Percentiles rank a stretch among this genome's conserved stretches.
phyloP scores from a whole-genome alignment of 30 jellyfish, hydroid and myxozoan species.

The Aurelia sp. region DNA sequence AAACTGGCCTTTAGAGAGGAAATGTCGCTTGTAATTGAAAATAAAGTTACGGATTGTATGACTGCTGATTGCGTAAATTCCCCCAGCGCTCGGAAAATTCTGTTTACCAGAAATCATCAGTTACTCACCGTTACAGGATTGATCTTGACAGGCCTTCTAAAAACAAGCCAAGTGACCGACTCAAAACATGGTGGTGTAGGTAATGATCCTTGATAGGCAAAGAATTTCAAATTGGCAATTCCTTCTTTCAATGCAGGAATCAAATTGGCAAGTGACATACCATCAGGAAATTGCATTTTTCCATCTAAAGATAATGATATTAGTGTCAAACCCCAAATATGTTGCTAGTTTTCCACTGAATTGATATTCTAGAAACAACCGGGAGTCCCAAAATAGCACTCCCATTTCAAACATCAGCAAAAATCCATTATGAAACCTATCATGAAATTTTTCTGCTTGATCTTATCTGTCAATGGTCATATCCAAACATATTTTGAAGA shows the following conservation, averaged over 20 bases:
- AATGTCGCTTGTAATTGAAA: too few relatives aligned
- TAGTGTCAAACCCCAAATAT: neutral
- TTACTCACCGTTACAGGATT: constrained; percentile 71
- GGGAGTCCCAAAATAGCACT: too few relatives aligned
- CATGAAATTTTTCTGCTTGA: too few relatives aligned
- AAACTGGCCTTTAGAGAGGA: too few relatives aligned
- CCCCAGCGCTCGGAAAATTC: too few relatives aligned
- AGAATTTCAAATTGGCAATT: constrained; percentile 58
- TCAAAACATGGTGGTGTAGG: constrained; percentile 99
- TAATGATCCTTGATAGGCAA: constrained; percentile 91
- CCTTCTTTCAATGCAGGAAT: constrained; percentile 89
- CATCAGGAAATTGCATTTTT: constrained; percentile 67
- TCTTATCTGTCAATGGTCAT: too few relatives aligned
- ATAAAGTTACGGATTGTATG: too few relatives aligned
- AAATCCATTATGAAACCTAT: too few relatives aligned
- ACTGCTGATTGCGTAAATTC: too few relatives aligned
- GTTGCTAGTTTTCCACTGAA: neutral
- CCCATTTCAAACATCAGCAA: too few relatives aligned
- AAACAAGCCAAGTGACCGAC: constrained; percentile 95
- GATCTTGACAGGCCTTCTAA: constrained; percentile 76
- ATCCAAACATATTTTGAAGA: too few relatives aligned
- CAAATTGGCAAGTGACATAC: constrained; percentile 67
- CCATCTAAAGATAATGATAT: neutral
- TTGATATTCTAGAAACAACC: neutral
- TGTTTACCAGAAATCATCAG: too few relatives aligned